phyloP scores from a whole-genome alignment of 2,113 vertebrate genomes.

The Paedocypris sp. region DNA sequence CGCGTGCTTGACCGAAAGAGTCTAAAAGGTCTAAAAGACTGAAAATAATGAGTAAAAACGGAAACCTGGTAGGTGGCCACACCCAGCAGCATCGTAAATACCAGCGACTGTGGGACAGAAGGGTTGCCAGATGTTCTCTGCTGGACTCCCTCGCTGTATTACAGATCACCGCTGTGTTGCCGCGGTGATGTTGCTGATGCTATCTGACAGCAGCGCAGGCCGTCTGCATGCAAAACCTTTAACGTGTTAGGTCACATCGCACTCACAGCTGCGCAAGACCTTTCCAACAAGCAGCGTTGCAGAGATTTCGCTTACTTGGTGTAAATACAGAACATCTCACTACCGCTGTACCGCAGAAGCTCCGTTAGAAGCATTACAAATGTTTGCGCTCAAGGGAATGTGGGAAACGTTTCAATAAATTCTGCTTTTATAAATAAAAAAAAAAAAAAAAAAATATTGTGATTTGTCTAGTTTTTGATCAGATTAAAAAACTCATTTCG shows the following conservation, averaged over 20 bases:
- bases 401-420: no score
- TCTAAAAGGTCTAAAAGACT: not conserved
- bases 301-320: no score
- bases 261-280: constrained; percentile 5
- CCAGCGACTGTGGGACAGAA: constrained; percentile 1
- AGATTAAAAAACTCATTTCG: no score
- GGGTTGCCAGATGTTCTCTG: constrained; percentile 31
- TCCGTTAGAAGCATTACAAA: no score
- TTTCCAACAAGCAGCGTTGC: not conserved
- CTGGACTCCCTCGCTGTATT: not conserved
- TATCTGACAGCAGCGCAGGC: constrained; percentile 18
- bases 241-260: not conserved
- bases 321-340: no score
- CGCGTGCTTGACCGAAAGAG: no score
- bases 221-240: constrained; percentile 14
- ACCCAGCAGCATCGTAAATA: not conserved
- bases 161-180: constrained; percentile 27
- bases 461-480: no score
- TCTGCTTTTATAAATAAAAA: no score
- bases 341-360: no score
- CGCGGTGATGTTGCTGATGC: constrained; percentile 4
- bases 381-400: no score
- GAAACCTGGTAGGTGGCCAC: not conserved
- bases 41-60: not conserved
- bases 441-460: no score